Evolutionary conservation across 2,888 invertebrate genomes (phyloP).

Genomic region (Antheraea yamamai): DNA sequence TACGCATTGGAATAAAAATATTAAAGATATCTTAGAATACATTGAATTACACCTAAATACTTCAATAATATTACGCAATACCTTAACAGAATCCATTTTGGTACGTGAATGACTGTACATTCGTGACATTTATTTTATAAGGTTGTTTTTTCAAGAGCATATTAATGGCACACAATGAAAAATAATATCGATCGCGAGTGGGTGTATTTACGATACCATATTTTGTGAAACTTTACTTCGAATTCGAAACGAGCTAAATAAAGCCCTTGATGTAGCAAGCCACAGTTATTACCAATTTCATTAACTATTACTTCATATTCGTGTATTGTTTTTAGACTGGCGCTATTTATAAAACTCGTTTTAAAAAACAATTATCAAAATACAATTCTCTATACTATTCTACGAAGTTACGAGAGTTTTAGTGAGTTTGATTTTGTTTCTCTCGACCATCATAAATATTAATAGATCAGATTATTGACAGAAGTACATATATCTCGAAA

Average conservation of each 20-base stretch:
- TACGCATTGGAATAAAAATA: background rate
- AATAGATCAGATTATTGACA: no score
- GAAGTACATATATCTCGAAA: no score
- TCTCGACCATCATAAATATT: no score
- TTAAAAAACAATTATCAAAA: no score
- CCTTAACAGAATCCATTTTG: conserved; percentile 12
- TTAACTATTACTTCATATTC: background rate
- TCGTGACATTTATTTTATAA: conserved; percentile 16
- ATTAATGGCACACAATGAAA: conserved; percentile 12
- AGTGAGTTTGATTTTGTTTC: no score
- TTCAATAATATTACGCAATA: conserved; percentile 5
- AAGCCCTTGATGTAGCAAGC: background rate
- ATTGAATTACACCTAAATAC: conserved; percentile 8
- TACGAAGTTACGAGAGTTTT: no score
- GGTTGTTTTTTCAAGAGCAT: conserved; percentile 12
- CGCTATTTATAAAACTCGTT: no score
- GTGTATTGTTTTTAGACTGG: background rate
- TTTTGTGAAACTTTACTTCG: conserved; percentile 5
- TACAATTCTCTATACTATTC: no score
- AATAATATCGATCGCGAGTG: conserved; percentile 1
- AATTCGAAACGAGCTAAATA: background rate
- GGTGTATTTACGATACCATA: background rate
- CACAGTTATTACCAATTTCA: background rate
- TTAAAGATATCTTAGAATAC: background rate
- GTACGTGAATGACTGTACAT: conserved; percentile 15